These are phyloP conservation scores for Ceriagrion tenellum DNA, from an alignment of 2,888 invertebrate species.

Conservation along the genomic window DNA sequence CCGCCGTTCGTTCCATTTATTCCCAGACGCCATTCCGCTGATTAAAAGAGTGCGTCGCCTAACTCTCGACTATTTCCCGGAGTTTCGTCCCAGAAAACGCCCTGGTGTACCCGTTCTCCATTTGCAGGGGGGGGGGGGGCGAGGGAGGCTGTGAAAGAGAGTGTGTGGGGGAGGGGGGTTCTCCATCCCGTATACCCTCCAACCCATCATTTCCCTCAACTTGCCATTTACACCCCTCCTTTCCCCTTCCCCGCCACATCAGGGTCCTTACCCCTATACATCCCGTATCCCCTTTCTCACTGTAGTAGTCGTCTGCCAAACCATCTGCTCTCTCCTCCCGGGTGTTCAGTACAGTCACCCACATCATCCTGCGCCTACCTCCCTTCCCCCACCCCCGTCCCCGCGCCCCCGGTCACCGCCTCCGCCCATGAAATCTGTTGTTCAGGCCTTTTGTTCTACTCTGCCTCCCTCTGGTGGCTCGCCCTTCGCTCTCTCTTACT, in stretches of 20 bases:
- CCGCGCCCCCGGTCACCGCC: not conserved
- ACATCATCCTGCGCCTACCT: not conserved
- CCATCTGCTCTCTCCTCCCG: not conserved
- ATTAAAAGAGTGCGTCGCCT: conserved; percentile 30
- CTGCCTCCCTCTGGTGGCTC: not conserved
- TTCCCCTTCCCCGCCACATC: not conserved
- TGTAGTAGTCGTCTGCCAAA: not conserved
- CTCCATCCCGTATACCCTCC: not conserved
- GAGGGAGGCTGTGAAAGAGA: too few species aligned
- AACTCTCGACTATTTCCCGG: not conserved
- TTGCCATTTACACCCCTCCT: too few species aligned
- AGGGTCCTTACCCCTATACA: not conserved
- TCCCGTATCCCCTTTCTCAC: not conserved
- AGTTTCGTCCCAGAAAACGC: conserved; percentile 18
- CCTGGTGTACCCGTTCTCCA: not conserved
- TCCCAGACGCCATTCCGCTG: conserved; percentile 48
- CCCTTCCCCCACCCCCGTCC: too few species aligned
- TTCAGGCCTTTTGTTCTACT: conserved; percentile 1
- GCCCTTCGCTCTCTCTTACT: not conserved
- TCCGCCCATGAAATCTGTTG: not conserved
- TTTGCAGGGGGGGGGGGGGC: too few species aligned
- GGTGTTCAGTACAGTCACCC: not conserved
- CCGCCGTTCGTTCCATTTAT: conserved; percentile 12
- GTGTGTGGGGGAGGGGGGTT: not conserved
- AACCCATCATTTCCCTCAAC: not conserved